Conservation (phyloP, 2,113 vertebrate genomes). For the Nycticebus coucang region DNA sequence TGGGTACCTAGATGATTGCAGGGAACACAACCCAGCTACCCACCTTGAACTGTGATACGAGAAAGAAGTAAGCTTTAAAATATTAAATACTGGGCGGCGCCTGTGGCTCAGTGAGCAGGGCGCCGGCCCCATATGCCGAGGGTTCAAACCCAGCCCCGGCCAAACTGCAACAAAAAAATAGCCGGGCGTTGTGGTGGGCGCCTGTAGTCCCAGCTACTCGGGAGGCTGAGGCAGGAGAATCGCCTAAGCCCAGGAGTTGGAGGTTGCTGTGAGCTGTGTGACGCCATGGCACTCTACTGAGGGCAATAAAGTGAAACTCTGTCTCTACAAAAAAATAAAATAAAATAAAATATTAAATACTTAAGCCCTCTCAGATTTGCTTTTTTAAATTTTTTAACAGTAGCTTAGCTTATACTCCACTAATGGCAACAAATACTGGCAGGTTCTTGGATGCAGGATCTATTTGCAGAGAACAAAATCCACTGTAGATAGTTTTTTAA, state of each 20-base stretch:
- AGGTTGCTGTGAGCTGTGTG: no score
- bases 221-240: no score
- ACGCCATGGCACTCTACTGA: no score
- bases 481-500: background rate
- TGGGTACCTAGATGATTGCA: background rate
- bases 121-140: no score
- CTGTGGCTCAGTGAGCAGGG: no score
- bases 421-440: background rate
- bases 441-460: background rate
- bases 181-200: no score
- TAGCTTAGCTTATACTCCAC: background rate
- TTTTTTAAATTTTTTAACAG: background rate
- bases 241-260: no score
- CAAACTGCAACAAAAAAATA: no score
- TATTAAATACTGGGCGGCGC: background rate
- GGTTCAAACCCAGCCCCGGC: no score
- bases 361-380: background rate
- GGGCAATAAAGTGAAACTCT: no score
- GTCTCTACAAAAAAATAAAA: no score
- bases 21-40: background rate
- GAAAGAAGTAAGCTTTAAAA: slow-evolving; percentile 3
- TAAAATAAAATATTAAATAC: background rate
- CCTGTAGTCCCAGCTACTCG: no score
- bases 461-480: slow-evolving; percentile 14
- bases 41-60: background rate